Percentiles rank a stretch among this genome's conserved stretches.
phyloP scores from a whole-genome alignment of 2,888 invertebrate species.

The Tachystola acroxantha region DNA sequence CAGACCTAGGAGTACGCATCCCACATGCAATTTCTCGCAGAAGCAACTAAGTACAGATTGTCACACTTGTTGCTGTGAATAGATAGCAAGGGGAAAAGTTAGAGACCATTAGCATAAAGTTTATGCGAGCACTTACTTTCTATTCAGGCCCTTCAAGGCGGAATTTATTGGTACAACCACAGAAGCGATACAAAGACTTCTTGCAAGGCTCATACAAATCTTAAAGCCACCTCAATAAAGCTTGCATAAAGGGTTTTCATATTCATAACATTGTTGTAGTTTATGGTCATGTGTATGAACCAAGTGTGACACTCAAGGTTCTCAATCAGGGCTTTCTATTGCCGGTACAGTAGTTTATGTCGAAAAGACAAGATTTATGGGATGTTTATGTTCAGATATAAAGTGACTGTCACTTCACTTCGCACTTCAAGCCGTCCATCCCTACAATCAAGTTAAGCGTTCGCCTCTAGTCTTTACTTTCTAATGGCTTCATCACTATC shows the following conservation, averaged over 20 bases:
- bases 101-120: too few relatives aligned
- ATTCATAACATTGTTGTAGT: not conserved
- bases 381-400: not conserved
- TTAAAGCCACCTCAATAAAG: not conserved
- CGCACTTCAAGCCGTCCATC: not conserved
- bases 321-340: not conserved
- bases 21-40: not conserved
- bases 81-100: too few relatives aligned
- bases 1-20: not conserved
- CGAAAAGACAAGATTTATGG: not conserved
- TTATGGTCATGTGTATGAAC: not conserved
- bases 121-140: too few relatives aligned
- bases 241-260: not conserved
- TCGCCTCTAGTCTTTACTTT: slow-evolving; percentile 1
- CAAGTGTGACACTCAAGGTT: not conserved
- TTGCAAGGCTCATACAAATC: too few relatives aligned
- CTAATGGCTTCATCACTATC: slow-evolving; percentile 6
- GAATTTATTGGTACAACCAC: too few relatives aligned
- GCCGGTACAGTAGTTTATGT: not conserved
- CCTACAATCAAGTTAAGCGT: slow-evolving; percentile 1
- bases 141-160: too few relatives aligned
- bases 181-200: too few relatives aligned
- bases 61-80: too few relatives aligned
- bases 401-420: not conserved
- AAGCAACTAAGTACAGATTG: too few relatives aligned